Evolutionary conservation across 2,113 vertebrate genomes (phyloP).

Genomic region (Ptyas mucosa): DNA sequence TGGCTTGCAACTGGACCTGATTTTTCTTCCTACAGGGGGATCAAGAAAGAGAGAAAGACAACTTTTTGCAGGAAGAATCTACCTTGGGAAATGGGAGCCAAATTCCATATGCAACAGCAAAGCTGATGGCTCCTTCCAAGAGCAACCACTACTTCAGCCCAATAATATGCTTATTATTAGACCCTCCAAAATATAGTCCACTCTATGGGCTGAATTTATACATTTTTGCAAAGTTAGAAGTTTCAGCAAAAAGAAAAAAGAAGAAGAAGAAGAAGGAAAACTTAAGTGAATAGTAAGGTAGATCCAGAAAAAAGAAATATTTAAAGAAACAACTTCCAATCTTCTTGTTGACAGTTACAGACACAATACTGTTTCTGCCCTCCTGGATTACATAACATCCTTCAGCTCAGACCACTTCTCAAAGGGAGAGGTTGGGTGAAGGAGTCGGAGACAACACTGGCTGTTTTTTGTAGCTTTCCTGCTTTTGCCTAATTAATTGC

Average conservation of each 20-base stretch:
- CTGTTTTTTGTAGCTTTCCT: neutral
- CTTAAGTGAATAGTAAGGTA: neutral
- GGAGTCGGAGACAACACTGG: neutral
- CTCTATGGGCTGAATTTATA: neutral
- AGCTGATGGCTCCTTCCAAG: neutral
- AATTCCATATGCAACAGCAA: neutral
- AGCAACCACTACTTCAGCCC: neutral
- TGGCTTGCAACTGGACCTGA: too few relatives aligned
- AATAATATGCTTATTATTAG: neutral
- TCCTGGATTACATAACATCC: neutral
- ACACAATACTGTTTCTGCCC: neutral
- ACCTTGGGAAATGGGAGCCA: neutral
- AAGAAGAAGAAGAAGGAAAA: neutral
- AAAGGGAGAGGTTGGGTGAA: neutral
- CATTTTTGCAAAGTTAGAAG: neutral
- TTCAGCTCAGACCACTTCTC: neutral
- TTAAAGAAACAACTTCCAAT: neutral
- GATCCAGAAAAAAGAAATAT: neutral
- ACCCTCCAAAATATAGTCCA: neutral
- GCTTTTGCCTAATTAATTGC: neutral
- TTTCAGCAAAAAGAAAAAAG: neutral
- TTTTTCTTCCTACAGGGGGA: neutral
- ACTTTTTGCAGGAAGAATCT: neutral
- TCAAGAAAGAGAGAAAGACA: neutral
- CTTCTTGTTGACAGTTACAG: neutral